Conservation (phyloP, 2,113 vertebrate species). For the Datnioides undecimradiatus region DNA sequence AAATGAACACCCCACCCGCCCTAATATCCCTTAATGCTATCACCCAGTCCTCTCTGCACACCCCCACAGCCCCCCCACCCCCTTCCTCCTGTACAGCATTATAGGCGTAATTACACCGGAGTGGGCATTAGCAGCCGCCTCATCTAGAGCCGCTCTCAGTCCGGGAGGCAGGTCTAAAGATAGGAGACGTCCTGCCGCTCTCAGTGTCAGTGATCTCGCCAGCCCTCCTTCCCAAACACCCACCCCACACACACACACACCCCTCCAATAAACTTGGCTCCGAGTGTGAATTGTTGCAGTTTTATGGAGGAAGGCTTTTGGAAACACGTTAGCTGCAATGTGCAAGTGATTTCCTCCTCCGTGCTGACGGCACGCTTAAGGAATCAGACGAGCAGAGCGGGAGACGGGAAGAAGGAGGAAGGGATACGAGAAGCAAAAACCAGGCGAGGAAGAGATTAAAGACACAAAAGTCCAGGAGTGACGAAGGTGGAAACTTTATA, state of each 20-base stretch:
- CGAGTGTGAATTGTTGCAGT: constrained; percentile 20
- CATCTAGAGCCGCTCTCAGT: constrained; percentile 5
- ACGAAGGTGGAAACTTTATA: background rate
- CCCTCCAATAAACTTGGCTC: constrained; percentile 14
- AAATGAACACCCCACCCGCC: constrained; percentile 76
- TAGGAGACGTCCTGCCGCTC: constrained; percentile 32
- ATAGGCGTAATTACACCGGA: constrained; percentile 59
- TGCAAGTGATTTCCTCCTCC: constrained; percentile 49
- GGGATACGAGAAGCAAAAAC: background rate
- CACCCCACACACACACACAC: too few relatives aligned
- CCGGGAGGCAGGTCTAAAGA: too few relatives aligned
- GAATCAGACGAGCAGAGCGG: constrained; percentile 22
- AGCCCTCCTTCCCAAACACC: background rate
- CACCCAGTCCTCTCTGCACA: constrained; percentile 23
- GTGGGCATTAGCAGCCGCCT: constrained; percentile 42
- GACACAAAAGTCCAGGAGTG: background rate
- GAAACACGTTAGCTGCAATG: constrained; percentile 29
- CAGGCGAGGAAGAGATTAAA: constrained; percentile 12
- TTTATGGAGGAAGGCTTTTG: constrained; percentile 40
- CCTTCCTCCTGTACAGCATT: constrained; percentile 53
- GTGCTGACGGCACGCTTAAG: constrained; percentile 38
- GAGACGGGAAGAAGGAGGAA: background rate
- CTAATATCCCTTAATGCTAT: constrained; percentile 76
- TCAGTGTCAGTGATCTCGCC: constrained; percentile 33
- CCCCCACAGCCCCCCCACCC: background rate